These are phyloP conservation scores for Habroteleia sp. DNA, from an alignment of 2,888 invertebrate genomes.

Conservation along the genomic window DNA sequence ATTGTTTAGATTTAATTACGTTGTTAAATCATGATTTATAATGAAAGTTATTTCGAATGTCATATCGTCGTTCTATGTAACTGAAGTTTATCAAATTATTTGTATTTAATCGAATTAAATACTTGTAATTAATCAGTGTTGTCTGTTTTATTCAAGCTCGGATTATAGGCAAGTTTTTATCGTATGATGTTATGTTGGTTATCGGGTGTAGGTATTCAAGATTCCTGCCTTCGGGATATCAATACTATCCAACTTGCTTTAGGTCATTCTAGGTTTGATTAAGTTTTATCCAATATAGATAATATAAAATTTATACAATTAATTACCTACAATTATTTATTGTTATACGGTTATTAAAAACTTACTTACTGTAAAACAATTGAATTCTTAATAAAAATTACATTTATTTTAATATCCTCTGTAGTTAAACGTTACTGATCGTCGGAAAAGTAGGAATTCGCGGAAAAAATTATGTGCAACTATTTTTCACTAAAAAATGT, in stretches of 20 bases:
- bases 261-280: too few species aligned
- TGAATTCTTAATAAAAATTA: background rate
- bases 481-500: too few species aligned
- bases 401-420: background rate
- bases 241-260: conserved; percentile 14
- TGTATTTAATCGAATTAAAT: conserved; percentile 59
- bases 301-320: too few species aligned
- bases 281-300: too few species aligned
- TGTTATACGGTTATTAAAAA: background rate
- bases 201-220: conserved; percentile 24
- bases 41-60: conserved; percentile 51
- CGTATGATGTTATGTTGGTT: conserved; percentile 8
- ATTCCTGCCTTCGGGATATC: conserved; percentile 26
- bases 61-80: conserved; percentile 55
- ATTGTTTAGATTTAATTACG: conserved; percentile 50
- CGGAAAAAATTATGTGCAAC: too few species aligned
- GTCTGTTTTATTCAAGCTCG: conserved; percentile 41
- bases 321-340: conserved; percentile 1
- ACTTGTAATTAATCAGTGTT: conserved; percentile 43
- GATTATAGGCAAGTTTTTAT: conserved; percentile 10
- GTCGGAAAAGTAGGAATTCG: conserved; percentile 29
- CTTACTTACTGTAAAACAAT: background rate
- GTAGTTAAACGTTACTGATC: conserved; percentile 8
- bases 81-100: conserved; percentile 48
- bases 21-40: conserved; percentile 48